These are phyloP conservation scores for Haliaeetus leucogaster DNA, from an alignment of 2,113 vertebrate genomes.

Conservation along the genomic window DNA sequence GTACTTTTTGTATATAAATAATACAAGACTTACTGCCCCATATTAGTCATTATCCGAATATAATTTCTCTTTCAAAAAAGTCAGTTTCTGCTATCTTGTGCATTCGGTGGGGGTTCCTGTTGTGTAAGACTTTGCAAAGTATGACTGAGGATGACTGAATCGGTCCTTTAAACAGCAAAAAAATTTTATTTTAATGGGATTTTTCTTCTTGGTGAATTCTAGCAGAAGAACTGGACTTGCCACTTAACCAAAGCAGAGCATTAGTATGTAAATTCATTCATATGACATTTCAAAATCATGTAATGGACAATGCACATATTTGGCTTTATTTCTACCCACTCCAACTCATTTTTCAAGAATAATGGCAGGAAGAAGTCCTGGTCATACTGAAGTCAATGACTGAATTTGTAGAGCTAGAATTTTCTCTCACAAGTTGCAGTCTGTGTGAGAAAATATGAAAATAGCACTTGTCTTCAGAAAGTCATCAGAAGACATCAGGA, in stretches of 20 bases:
- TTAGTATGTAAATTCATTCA: neutral
- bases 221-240: neutral
- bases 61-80: neutral
- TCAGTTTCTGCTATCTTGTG: neutral
- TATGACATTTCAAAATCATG: neutral
- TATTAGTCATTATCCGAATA: neutral
- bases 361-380: neutral
- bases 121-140: neutral
- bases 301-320: neutral
- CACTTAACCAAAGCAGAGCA: neutral
- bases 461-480: neutral
- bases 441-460: neutral
- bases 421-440: neutral
- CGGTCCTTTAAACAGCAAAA: neutral
- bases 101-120: neutral
- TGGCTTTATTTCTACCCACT: neutral
- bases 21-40: neutral
- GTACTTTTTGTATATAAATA: neutral
- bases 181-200: neutral
- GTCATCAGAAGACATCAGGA: neutral
- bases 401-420: neutral
- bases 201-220: neutral
- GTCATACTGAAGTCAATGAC: neutral
- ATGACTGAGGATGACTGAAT: neutral
- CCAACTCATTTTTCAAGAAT: neutral